Base-by-base conservation (phyloP, 2,113 vertebrate species). In the Antechinus flavipes region DNA sequence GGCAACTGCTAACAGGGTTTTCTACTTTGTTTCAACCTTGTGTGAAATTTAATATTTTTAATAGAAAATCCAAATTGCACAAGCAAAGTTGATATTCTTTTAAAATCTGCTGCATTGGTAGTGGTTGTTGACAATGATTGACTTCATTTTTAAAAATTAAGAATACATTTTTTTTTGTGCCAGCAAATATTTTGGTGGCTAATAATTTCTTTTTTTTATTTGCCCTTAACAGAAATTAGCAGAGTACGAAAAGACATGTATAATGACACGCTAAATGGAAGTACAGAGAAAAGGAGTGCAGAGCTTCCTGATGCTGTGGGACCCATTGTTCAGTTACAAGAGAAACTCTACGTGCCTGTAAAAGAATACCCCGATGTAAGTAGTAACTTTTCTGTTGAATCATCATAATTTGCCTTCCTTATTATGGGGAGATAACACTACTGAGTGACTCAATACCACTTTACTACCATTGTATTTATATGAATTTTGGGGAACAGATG, bases 211-310 rank as follows among this genome's bases (percentile, higher is more conserved):
- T 93, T 89, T 93, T 89, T 98, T 98, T 98, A 52, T 98, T 98
- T 94, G 92, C 93, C 96, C 97, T 97, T 96, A 97, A 99, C 98
- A 99, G 99, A 99, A 98, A 99, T 99, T 96, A 99, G 99, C 98
- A 99, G 99, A 98, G 99, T 99, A 98, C 99, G 99, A 98, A 99
- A 99, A 98, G 99, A 99, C 99, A 99, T 99, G 99, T 99, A 99
- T 99, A 99, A 99, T 95, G 99, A 99, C 99, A 99, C 99, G 27
- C 98, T 99, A 98, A 99, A 99, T 98, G 99, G 99, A 97, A 99
- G 99, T 97, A 99, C 99, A 98, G 99, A 99, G 98, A 99, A 99
- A 96, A 99, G 99, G 98, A 99, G 99, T 98, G 99, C 99, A 95
- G 99, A 99, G 96, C 98, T 99, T 96, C 99, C 99, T 26, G 99